These are phyloP conservation scores for Trachops cirrhosus DNA, from an alignment of 2,797 vertebrate genomes.

Conservation along the genomic window DNA sequence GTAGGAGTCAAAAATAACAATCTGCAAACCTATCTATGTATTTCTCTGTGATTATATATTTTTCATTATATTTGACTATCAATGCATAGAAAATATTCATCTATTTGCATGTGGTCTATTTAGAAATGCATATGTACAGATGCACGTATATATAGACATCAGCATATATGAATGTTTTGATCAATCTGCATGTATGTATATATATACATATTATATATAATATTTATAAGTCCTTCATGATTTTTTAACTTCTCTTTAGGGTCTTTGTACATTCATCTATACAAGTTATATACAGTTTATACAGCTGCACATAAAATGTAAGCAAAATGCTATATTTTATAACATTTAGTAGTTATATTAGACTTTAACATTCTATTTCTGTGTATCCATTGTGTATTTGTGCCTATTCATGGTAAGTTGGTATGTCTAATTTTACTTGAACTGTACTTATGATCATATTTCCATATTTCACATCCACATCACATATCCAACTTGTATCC, in stretches of 20 bases:
- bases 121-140: background rate
- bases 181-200: too few relatives aligned
- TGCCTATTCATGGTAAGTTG: background rate
- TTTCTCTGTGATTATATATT: background rate
- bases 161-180: background rate
- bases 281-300: background rate
- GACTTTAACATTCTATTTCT: background rate
- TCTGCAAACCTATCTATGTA: background rate
- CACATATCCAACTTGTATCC: background rate
- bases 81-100: background rate
- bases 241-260: background rate
- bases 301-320: background rate
- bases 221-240: background rate
- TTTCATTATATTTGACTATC: background rate
- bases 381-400: background rate
- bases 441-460: background rate
- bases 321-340: background rate
- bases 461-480: background rate
- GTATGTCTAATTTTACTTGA: background rate
- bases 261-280: background rate
- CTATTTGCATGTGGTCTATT: background rate
- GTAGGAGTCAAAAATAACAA: background rate
- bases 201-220: background rate
- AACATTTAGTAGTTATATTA: background rate
- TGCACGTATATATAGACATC: background rate